Evolutionary conservation across 2,888 invertebrate genomes (phyloP).

Genomic region (Drosophila cognata): DNA sequence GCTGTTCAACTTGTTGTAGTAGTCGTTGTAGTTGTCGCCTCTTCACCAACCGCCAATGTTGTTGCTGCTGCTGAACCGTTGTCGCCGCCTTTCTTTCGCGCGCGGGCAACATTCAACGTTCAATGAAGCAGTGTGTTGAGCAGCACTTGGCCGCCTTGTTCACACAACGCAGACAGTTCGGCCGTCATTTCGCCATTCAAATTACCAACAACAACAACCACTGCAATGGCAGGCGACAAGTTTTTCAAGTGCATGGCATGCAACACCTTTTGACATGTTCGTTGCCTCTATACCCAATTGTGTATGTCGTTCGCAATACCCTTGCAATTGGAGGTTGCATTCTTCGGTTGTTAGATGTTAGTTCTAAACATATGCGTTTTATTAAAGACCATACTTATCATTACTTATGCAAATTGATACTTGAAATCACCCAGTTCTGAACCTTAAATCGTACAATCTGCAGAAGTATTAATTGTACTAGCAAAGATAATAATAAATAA

Average conservation of each 20-base stretch:
- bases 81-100: constrained; percentile 68
- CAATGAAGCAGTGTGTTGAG: constrained; percentile 24
- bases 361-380: neutral
- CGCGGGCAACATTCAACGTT: constrained; percentile 19
- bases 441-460: neutral
- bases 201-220: constrained; percentile 51
- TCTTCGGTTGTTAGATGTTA: neutral
- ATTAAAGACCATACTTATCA: neutral
- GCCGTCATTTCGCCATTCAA: constrained; percentile 72
- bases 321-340: constrained; percentile 13
- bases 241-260: constrained; percentile 77
- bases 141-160: constrained; percentile 10
- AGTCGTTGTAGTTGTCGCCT: constrained; percentile 55
- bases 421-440: neutral
- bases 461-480: neutral
- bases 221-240: constrained; percentile 53
- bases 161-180: constrained; percentile 58
- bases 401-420: neutral
- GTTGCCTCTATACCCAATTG: constrained; percentile 26
- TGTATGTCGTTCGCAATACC: constrained; percentile 10
- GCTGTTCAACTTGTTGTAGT: constrained; percentile 57
- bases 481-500: neutral
- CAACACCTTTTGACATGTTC: constrained; percentile 78
- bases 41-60: constrained; percentile 34
- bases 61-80: constrained; percentile 13